Base-by-base conservation (phyloP, 2,113 vertebrate genomes). In the Tyto alba region DNA sequence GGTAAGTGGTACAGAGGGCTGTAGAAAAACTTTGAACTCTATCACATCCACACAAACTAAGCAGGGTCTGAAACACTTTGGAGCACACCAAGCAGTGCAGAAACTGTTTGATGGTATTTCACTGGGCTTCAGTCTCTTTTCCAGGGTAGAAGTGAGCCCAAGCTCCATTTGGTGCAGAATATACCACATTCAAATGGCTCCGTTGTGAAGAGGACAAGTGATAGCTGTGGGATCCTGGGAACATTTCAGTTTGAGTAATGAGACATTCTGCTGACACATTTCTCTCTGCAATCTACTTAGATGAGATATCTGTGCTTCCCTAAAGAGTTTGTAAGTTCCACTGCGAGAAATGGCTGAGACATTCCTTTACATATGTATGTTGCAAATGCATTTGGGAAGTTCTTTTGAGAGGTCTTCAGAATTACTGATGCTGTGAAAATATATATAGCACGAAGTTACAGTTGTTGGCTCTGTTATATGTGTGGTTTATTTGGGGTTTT, bases 141-240 rank as follows among this genome's bases (percentile, higher is more conserved):
- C 47, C 52, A 29, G 38, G 9, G 16, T 6, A 84, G 80, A 86
- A 81, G 11, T 41, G 69, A 83, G 55, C 36, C 62, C 53, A 85
- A 64, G 78, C 36, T 60, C 27, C 27, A 14, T 68, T 93, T 43
- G 17, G n/a, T 64, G 76, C 53, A 62, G 83, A 78, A 81, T 91
- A 73, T 60, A 78, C 89, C 77, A 64, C 66, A 27, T 32, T 78
- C 64, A 57, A 8, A 73, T 86, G 38, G 15, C 29, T 62, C 27
- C n/a, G 1, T 71, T 90, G 63, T 45, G 45, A 84, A 73, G 53
- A 87, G 53, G 73, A 79, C 73, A 85, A 87, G 45, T 92, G 95
- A 88, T 95, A 93, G 91, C 84, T 93, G 21, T 89, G 95, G 92
- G 92, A 95, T 95, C 74, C 71, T 89, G 91, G 91, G 93, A 79